Conservation (phyloP, 2,888 invertebrate genomes). For the Lycocerus yunnanus region DNA sequence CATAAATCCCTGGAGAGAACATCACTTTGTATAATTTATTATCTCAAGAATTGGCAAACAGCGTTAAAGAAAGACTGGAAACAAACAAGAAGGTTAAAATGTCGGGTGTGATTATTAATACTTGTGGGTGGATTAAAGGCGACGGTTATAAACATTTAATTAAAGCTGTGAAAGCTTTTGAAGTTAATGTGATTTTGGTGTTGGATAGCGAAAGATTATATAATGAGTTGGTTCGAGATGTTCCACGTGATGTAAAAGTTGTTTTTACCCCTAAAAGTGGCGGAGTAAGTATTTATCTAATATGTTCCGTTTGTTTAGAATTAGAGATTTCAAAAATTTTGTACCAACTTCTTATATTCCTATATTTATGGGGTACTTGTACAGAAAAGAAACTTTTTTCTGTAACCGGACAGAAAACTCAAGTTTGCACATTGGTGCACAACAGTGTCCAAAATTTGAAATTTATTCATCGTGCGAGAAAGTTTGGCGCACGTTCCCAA, state of each 20-base stretch:
- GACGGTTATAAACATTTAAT: constrained; percentile 86
- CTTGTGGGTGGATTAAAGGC: constrained; percentile 96
- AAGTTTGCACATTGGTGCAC: too few species aligned
- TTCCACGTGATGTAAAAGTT: constrained; percentile 92
- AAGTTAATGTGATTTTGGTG: constrained; percentile 94
- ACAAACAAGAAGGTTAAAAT: constrained; percentile 80
- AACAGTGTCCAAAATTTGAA: too few species aligned
- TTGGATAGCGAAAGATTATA: constrained; percentile 95
- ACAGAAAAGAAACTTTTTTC: too few species aligned
- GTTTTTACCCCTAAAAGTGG: constrained; percentile 94
- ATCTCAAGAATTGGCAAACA: constrained; percentile 82
- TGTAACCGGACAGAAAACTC: too few species aligned
- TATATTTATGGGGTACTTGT: too few species aligned
- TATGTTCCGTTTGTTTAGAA: neutral
- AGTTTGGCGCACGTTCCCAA: too few species aligned
- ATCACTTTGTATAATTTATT: constrained; percentile 82
- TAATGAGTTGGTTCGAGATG: constrained; percentile 90
- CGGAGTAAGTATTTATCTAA: constrained; percentile 88
- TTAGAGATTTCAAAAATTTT: too few species aligned
- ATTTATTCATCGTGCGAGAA: too few species aligned
- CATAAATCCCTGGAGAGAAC: constrained; percentile 80
- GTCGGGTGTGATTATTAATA: constrained; percentile 82
- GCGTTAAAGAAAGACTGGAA: constrained; percentile 81
- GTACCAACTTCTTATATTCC: too few species aligned
- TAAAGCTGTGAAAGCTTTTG: constrained; percentile 90